Evolutionary conservation across 2,113 vertebrate genomes (phyloP), one percentile per base, ranked within the genome.

Genomic region (Oncorhynchus tshawytscha): DNA sequence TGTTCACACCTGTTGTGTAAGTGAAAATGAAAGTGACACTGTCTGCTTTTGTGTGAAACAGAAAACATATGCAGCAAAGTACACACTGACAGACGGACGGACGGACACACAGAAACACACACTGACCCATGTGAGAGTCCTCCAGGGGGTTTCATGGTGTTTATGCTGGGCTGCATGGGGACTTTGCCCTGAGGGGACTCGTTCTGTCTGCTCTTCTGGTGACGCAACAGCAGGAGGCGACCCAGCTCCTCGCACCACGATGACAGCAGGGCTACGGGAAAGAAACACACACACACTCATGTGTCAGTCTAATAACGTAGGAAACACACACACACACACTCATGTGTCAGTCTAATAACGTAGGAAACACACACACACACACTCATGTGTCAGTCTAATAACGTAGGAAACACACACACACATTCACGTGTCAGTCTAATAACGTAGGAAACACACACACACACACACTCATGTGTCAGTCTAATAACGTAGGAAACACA

Each of bases 221-320:
- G 98, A 90, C 98, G 97, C 84, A 99, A 95, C 85, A 99, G 94
- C 86, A 99, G 92, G 85, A 99, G 96, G 49, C 98, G 95, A 85
- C 97, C 98, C 80, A 99, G 94, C 91, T 99, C 98, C 93, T 99
- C 98, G 84, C 98, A 99, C 98, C 98, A 99, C 87, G 98, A 99
- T 0, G 98, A 99, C 74, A 99, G 94, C 91, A 99, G 93, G 0
- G 98, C 97, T 99, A 91, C 15, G 70, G 54, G 84, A 89, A 75
- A 85, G n/a, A 73, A 81, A 31, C 49, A 74, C 27, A 87, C 74
- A 89, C 84, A 89, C 70, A 45, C 59, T 45, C 39, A 45, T 45
- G 39, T 45, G 3, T 25, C 64, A 29, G 2, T 8, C 9, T 27
- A 11, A 67, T 27, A 31, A 71, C 49, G 83, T 89, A 74, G 84